Conservation (phyloP, 2,797 vertebrate genomes). For the Cuculus canorus region DNA sequence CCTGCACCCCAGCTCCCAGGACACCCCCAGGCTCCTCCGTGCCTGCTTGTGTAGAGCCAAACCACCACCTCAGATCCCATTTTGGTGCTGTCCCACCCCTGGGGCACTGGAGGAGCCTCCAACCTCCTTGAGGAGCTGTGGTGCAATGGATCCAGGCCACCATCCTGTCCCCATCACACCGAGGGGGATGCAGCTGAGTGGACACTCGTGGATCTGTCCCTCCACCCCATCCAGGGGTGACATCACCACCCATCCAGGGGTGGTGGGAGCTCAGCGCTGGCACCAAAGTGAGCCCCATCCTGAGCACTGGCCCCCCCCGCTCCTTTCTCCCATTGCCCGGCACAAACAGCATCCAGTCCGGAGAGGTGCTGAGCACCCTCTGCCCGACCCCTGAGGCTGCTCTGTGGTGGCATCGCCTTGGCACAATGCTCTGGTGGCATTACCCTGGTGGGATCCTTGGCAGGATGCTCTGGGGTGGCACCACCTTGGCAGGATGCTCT, state of each 20-base stretch:
- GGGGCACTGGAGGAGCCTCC: background rate
- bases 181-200: rapidly evolving
- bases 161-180: background rate
- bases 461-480: no score
- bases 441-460: no score
- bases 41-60: no score
- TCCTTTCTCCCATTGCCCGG: background rate
- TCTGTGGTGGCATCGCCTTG: no score
- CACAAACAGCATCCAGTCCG: background rate
- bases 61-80: no score
- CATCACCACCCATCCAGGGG: background rate
- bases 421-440: no score
- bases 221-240: background rate
- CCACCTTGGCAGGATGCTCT: no score
- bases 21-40: no score
- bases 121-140: background rate
- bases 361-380: background rate
- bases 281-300: background rate
- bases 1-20: no score
- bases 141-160: background rate
- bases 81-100: background rate
- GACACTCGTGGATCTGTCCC: no score
- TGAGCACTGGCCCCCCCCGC: background rate
- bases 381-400: background rate
- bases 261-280: background rate